Percentiles rank a stretch among this genome's conserved stretches.
phyloP scores from a whole-genome alignment of 2,888 invertebrate species.

The Dicranocentrus wangi region DNA sequence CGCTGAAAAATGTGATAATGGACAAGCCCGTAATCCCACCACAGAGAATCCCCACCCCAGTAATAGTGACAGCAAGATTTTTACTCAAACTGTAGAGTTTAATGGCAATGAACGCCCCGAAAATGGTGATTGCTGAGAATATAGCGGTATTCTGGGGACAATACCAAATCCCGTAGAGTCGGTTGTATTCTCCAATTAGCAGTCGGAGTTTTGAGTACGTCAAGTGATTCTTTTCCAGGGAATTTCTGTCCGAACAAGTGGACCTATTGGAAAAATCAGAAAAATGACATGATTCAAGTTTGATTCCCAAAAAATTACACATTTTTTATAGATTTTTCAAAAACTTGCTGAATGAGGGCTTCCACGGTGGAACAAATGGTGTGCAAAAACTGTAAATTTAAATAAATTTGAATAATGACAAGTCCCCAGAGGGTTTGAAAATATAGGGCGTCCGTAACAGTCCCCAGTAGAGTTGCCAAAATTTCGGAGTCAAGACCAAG shows the following conservation, averaged over 20 bases:
- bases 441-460: background rate
- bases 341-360: too few relatives aligned
- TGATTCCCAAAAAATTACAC: background rate
- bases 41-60: background rate
- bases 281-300: background rate
- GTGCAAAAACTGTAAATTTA: background rate
- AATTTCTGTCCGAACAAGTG: background rate
- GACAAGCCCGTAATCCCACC: background rate
- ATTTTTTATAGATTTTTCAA: too few relatives aligned
- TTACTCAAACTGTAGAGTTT: background rate
- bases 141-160: background rate
- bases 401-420: background rate
- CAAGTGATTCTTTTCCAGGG: background rate
- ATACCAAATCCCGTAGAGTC: background rate
- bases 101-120: conserved; percentile 20
- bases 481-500: background rate
- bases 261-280: background rate
- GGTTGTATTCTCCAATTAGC: background rate
- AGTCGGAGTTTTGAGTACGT: conserved; percentile 18
- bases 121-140: background rate
- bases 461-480: background rate
- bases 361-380: background rate
- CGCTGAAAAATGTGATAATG: background rate
- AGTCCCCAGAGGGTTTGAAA: background rate
- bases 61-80: background rate